Conservation (phyloP, 2,888 invertebrate species). For the Plebejus argus region DNA sequence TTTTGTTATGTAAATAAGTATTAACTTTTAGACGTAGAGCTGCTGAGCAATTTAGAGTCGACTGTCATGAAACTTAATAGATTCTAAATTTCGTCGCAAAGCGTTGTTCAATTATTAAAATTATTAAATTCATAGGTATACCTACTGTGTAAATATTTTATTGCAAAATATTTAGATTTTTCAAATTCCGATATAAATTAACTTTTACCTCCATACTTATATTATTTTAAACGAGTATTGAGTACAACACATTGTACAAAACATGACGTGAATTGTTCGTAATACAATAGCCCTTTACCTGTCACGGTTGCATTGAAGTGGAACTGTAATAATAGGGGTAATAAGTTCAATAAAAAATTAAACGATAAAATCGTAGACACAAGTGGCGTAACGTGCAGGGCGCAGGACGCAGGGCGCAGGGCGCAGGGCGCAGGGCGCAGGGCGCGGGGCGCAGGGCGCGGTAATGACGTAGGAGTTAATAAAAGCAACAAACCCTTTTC, state of each 20-base stretch:
- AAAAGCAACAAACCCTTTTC: slow-evolving; percentile 36
- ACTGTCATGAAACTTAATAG: no score
- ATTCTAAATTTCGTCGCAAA: no score
- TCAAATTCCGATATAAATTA: no score
- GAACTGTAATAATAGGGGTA: slow-evolving; percentile 20
- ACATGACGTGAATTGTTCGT: not conserved
- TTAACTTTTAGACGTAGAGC: not conserved
- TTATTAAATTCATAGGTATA: no score
- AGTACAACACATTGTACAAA: not conserved
- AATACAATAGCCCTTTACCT: slow-evolving; percentile 12
- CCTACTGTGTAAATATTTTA: no score
- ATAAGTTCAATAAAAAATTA: slow-evolving; percentile 11
- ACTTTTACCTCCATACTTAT: not conserved
- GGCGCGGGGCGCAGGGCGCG: not conserved
- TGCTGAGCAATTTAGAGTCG: no score
- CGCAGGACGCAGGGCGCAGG: not conserved
- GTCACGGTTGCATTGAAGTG: slow-evolving; percentile 17
- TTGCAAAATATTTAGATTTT: not conserved
- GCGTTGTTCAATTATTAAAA: no score
- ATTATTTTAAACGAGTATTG: not conserved
- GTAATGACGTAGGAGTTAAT: not conserved
- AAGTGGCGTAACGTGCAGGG: slow-evolving; percentile 1
- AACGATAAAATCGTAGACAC: slow-evolving; percentile 18
- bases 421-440: not conserved
- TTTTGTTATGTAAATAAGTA: not conserved